phyloP scores from a whole-genome alignment of 2,797 vertebrate genomes.

The Enoplosus armatus region DNA sequence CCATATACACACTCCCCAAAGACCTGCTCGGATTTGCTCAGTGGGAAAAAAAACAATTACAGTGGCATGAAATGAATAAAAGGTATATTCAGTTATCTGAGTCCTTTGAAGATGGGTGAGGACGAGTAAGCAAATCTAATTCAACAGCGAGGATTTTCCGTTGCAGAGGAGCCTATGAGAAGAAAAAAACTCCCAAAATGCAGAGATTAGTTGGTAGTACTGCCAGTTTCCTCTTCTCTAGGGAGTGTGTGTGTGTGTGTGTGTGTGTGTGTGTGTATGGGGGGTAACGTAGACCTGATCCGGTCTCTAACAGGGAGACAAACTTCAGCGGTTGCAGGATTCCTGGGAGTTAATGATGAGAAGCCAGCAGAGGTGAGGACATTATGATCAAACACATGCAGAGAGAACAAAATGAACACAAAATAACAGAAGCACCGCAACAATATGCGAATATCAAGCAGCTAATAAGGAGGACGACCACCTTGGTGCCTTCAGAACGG shows the following conservation, averaged over 20 bases:
- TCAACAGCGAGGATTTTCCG: conserved; percentile 56
- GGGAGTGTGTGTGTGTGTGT: conserved; percentile 14
- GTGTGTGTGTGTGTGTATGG: neutral
- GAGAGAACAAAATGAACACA: conserved; percentile 60
- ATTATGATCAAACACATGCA: conserved; percentile 63
- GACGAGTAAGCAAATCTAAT: conserved; percentile 78
- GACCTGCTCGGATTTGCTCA: conserved; percentile 70
- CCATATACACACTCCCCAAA: conserved; percentile 62
- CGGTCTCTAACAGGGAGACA: conserved; percentile 41
- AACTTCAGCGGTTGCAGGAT: conserved; percentile 51
- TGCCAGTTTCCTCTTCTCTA: conserved; percentile 47
- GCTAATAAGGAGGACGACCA: conserved; percentile 40
- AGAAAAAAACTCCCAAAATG: conserved; percentile 58
- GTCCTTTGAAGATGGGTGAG: conserved; percentile 77
- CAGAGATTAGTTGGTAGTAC: conserved; percentile 64
- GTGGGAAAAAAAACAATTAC: conserved; percentile 71
- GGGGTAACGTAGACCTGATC: conserved; percentile 19
- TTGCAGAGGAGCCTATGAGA: conserved; percentile 42
- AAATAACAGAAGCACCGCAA: conserved; percentile 33
- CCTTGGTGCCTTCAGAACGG: neutral
- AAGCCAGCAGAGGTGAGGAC: conserved; percentile 62
- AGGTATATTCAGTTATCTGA: conserved; percentile 76
- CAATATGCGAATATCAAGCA: conserved; percentile 51
- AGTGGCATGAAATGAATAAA: conserved; percentile 74
- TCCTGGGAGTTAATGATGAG: conserved; percentile 65